These are phyloP conservation scores for Syngnathus scovelli DNA, from an alignment of 2,113 vertebrate species.

Conservation along the genomic window DNA sequence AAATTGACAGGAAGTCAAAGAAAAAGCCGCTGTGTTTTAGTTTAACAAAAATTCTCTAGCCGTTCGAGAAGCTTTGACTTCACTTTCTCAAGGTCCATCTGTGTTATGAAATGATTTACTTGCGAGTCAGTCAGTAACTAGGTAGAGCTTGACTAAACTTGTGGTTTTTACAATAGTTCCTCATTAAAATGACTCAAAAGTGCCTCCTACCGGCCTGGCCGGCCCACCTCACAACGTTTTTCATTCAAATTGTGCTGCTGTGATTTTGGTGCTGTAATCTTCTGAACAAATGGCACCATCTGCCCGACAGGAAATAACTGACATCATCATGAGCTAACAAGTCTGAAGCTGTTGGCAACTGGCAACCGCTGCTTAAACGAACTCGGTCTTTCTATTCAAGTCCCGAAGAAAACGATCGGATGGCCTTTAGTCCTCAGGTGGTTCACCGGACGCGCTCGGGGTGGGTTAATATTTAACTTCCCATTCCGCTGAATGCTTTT, in stretches of 20 bases:
- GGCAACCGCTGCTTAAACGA: neutral
- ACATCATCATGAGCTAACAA: neutral
- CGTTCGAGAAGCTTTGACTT: no score
- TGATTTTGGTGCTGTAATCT: neutral
- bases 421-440: neutral
- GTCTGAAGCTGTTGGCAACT: neutral
- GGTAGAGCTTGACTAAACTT: neutral
- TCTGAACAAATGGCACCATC: neutral
- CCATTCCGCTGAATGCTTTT: constrained; percentile 22
- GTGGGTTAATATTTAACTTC: constrained; percentile 45
- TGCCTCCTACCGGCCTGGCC: neutral
- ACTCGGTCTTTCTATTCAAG: neutral
- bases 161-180: neutral
- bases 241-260: neutral
- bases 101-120: no score
- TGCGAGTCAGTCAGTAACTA: no score
- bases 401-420: neutral
- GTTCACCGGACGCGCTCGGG: constrained; percentile 1
- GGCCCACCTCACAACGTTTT: neutral
- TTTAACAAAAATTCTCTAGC: no score
- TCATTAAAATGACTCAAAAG: neutral
- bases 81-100: no score
- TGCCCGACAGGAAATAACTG: neutral
- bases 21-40: no score
- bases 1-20: no score